Evolutionary conservation across 2,888 invertebrate genomes (phyloP).

Genomic region (Eupithecia dodoneata): DNA sequence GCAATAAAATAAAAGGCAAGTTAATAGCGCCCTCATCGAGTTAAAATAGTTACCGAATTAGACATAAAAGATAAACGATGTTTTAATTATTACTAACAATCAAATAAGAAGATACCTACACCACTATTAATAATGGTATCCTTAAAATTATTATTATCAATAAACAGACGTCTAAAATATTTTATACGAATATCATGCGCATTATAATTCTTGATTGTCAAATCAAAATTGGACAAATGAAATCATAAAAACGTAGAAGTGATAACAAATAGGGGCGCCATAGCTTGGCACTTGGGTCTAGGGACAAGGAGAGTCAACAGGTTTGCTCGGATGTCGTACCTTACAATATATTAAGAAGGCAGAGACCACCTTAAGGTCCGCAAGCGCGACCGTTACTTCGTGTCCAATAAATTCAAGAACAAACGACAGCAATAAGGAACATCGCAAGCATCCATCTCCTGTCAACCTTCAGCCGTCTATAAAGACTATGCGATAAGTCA

Average conservation of each 20-base stretch:
- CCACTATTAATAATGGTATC: not conserved
- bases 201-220: not conserved
- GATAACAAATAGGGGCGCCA: not conserved
- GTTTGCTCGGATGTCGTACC: constrained; percentile 61
- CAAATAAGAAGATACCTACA: not conserved
- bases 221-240: not conserved
- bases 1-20: not conserved
- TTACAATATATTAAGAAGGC: constrained; percentile 60
- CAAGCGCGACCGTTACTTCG: constrained; percentile 73
- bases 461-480: constrained; percentile 56
- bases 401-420: constrained; percentile 79
- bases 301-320: constrained; percentile 61
- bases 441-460: constrained; percentile 73
- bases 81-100: not conserved
- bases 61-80: not conserved
- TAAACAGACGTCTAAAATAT: not conserved
- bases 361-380: constrained; percentile 58
- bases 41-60: not conserved
- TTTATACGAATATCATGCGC: not conserved
- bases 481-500: constrained; percentile 65
- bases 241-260: not conserved
- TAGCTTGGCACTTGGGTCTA: not conserved
- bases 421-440: constrained; percentile 79
- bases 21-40: not conserved
- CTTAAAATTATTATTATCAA: not conserved